These are phyloP conservation scores for Psephotus haematonotus DNA, from an alignment of 2,113 vertebrate species.

Conservation along the genomic window DNA sequence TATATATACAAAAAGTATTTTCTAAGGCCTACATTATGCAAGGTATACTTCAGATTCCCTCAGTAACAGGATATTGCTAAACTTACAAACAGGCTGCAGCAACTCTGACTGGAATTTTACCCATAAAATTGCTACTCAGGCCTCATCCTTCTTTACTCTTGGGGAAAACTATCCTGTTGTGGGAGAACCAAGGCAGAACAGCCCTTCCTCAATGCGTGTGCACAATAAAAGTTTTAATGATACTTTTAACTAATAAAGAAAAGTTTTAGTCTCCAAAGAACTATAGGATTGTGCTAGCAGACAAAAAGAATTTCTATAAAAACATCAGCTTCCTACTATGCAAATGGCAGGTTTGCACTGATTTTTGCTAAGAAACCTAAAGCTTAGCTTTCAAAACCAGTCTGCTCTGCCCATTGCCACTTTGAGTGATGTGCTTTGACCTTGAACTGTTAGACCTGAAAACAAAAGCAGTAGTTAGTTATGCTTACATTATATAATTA, in stretches of 20 bases:
- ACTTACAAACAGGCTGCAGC: background rate
- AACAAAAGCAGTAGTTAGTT: background rate
- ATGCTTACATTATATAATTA: background rate
- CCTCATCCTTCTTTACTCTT: background rate
- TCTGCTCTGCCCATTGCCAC: background rate
- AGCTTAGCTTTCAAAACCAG: background rate
- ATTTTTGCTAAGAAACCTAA: background rate
- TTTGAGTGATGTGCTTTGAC: background rate
- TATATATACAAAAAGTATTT: background rate
- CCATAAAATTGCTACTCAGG: background rate
- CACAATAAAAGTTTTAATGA: background rate
- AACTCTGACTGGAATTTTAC: background rate
- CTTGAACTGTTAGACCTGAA: background rate
- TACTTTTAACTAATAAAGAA: background rate
- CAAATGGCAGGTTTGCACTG: background rate
- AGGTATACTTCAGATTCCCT: background rate
- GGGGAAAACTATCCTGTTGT: background rate
- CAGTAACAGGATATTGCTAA: background rate
- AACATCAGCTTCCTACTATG: background rate
- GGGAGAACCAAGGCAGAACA: background rate
- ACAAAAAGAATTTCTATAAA: background rate
- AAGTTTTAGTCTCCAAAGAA: background rate
- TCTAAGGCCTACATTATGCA: background rate
- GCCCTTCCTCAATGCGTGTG: background rate
- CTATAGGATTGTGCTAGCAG: background rate